Evolutionary conservation across 1,140 invertebrate genomes (phyloP).

Genomic region (Drosophila melanogaster): DNA sequence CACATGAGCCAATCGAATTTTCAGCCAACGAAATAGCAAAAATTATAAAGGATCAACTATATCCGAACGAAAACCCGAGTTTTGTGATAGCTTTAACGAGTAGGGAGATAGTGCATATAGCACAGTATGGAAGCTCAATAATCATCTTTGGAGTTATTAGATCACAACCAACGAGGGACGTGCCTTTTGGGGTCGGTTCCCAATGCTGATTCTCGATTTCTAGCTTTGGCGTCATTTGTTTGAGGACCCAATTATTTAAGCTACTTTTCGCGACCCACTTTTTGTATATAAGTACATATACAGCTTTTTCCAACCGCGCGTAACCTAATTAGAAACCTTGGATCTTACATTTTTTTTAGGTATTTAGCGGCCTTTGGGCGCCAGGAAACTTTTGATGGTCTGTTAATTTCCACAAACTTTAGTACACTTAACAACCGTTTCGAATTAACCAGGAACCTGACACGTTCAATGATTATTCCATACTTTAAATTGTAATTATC

Average conservation of each 20-base stretch:
- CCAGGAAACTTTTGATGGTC: conserved; percentile 42
- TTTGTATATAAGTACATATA: neutral
- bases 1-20: too few relatives aligned
- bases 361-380: conserved; percentile 33
- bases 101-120: too few relatives aligned
- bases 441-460: conserved; percentile 4
- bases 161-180: conserved; percentile 54
- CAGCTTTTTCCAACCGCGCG: conserved; percentile 63
- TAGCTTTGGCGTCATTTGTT: conserved; percentile 30
- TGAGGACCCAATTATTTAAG: conserved; percentile 20
- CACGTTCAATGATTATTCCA: conserved; percentile 32
- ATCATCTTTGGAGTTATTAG: too few relatives aligned
- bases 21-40: too few relatives aligned
- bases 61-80: too few relatives aligned
- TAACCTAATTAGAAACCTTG: conserved; percentile 72
- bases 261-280: conserved; percentile 1
- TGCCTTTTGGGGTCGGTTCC: conserved; percentile 41
- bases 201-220: conserved; percentile 6
- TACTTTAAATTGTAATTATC: conserved; percentile 24
- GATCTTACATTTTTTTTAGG: conserved; percentile 59
- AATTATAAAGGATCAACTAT: too few relatives aligned
- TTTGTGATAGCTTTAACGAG: too few relatives aligned
- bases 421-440: conserved; percentile 6
- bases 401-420: conserved; percentile 21
- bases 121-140: too few relatives aligned